phyloP scores from a whole-genome alignment of 2,113 vertebrate species.

The Erythrocercus mccallii region DNA sequence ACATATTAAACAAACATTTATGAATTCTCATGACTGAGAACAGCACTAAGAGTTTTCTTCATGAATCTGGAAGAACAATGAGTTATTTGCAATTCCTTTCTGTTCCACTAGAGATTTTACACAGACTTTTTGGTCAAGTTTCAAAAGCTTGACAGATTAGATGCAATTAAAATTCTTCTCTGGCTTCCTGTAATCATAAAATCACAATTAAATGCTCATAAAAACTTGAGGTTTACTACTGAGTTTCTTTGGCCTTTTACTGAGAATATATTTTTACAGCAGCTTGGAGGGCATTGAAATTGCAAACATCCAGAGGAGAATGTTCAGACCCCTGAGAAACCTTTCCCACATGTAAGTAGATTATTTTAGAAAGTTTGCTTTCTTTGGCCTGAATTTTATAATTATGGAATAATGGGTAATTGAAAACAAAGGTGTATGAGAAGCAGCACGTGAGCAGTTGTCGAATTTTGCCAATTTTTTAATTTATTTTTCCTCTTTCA shows the following conservation, averaged over 20 bases:
- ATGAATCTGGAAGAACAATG: background rate
- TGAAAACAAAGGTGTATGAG: background rate
- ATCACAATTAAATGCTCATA: background rate
- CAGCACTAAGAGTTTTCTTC: background rate
- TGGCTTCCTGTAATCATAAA: background rate
- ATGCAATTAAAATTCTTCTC: background rate
- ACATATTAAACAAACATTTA: background rate
- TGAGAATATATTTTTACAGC: slow-evolving; percentile 73
- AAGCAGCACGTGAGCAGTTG: background rate
- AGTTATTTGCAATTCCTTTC: background rate
- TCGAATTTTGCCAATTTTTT: background rate
- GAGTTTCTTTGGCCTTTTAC: background rate
- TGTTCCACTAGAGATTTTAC: background rate
- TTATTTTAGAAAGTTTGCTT: background rate
- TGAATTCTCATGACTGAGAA: background rate
- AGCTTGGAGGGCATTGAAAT: slow-evolving; percentile 95
- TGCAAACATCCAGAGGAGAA: slow-evolving; percentile 88
- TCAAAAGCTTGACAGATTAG: background rate
- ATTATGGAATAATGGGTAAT: background rate
- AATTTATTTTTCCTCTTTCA: background rate
- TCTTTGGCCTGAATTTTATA: background rate
- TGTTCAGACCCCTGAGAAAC: slow-evolving; percentile 89
- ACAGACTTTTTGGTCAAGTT: background rate
- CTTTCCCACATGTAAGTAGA: slow-evolving; percentile 94
- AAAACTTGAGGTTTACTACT: background rate